phyloP scores from a whole-genome alignment of 2,797 vertebrate species.

The Neoniphon sammara region DNA sequence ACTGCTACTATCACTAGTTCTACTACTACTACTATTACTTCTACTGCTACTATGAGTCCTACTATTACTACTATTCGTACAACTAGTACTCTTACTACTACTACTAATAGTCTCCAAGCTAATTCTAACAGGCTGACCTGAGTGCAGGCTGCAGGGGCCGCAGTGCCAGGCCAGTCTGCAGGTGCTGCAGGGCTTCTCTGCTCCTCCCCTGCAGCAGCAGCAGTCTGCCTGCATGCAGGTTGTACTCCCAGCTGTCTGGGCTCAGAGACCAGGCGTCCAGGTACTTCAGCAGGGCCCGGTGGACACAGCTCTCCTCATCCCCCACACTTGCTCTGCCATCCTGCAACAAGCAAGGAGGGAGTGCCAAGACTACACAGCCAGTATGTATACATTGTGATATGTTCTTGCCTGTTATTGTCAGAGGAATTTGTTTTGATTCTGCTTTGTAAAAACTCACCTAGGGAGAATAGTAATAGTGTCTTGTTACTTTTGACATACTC shows the following conservation, averaged over 20 bases:
- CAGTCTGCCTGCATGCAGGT: conserved; percentile 76
- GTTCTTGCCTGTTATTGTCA: too few species aligned
- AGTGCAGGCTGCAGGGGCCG: conserved; percentile 70
- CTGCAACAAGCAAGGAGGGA: conserved; percentile 35
- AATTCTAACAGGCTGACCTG: conserved; percentile 57
- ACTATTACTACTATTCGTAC: too few species aligned
- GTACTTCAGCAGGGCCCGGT: conserved; percentile 79
- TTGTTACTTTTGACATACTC: too few species aligned
- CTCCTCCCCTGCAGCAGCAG: conserved; percentile 73
- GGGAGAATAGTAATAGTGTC: too few species aligned
- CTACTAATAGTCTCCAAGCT: not conserved
- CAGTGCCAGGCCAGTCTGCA: conserved; percentile 75
- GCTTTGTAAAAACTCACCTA: too few species aligned
- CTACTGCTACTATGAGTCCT: too few species aligned
- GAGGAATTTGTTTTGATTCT: too few species aligned
- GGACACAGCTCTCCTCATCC: conserved; percentile 70
- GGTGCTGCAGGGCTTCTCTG: conserved; percentile 75
- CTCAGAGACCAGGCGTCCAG: conserved; percentile 80
- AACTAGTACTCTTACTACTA: too few species aligned
- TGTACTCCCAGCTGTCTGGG: conserved; percentile 78
- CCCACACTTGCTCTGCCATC: conserved; percentile 44
- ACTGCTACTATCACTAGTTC: too few species aligned
- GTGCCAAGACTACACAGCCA: not conserved
- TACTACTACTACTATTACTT: too few species aligned
- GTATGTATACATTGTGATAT: too few species aligned